A percentile compares a stretch with the other conserved stretches of the same genome.
Evolutionary conservation across 2,888 invertebrate genomes (phyloP).

Genomic region (Nipponacmea schrenckii): DNA sequence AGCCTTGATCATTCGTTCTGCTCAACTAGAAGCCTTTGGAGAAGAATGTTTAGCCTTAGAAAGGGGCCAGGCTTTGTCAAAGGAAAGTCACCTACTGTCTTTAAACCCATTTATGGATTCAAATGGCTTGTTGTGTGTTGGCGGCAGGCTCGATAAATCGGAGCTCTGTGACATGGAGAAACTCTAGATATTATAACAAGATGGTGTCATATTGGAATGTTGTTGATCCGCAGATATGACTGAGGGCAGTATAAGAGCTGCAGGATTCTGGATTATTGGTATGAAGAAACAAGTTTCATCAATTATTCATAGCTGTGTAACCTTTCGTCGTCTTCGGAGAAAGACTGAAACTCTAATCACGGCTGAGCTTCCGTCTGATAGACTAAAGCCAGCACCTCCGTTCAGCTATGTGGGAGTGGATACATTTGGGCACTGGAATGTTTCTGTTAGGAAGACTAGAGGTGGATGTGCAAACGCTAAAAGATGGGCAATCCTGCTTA

Average conservation of each 20-base stretch:
- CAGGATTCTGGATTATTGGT: too few species aligned
- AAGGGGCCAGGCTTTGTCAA: slow-evolving; percentile 6
- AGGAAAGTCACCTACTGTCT: not conserved
- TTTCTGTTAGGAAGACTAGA: slow-evolving; percentile 5
- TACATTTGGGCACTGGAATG: slow-evolving; percentile 8
- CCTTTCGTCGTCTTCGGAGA: not conserved
- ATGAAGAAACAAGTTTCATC: too few species aligned
- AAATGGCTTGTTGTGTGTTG: slow-evolving; percentile 3
- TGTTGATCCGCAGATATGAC: slow-evolving; percentile 16
- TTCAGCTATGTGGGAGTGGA: not conserved
- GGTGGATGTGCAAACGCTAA: slow-evolving; percentile 1
- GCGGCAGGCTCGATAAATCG: not conserved
- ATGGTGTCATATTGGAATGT: slow-evolving; percentile 4
- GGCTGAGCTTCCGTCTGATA: not conserved
- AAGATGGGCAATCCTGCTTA: slow-evolving; percentile 17
- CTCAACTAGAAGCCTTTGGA: too few species aligned
- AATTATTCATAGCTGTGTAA: too few species aligned
- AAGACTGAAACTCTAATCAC: slow-evolving; percentile 7
- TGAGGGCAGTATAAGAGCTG: slow-evolving; percentile 7
- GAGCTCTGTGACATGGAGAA: not conserved
- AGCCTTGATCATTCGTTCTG: too few species aligned
- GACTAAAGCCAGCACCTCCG: not conserved
- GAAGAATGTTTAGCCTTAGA: not conserved
- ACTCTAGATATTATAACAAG: slow-evolving; percentile 5
- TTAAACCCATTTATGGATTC: slow-evolving; percentile 3